A percentile compares a stretch with the other conserved stretches of the same genome.
phyloP scores from a whole-genome alignment of 2,113 vertebrate genomes.

The Pelecanoides urinatrix region DNA sequence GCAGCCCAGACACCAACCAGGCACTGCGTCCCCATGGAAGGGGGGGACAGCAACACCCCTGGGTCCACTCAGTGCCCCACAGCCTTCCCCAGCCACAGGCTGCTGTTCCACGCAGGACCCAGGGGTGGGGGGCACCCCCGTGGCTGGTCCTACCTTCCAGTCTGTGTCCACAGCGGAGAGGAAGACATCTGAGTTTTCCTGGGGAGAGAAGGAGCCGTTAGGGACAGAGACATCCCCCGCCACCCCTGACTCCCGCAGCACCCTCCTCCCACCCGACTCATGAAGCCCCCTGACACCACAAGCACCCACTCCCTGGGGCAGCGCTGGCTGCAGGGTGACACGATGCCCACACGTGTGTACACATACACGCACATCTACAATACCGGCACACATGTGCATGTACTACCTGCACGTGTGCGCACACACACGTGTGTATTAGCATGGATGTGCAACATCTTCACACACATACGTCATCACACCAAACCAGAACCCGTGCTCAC shows the following conservation, averaged over 20 bases:
- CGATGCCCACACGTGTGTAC: rapidly evolving
- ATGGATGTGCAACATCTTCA: background rate
- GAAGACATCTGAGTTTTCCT: constrained; percentile 91
- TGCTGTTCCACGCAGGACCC: background rate
- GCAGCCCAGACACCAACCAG: background rate
- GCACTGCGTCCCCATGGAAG: background rate
- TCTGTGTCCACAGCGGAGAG: constrained; percentile 79
- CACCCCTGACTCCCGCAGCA: rapidly evolving
- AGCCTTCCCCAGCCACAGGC: background rate
- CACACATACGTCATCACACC: background rate
- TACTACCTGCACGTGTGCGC: background rate
- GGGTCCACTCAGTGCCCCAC: rapidly evolving
- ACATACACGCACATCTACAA: too few relatives aligned
- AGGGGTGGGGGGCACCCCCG: background rate
- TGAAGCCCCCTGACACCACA: background rate
- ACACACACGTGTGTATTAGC: too few relatives aligned
- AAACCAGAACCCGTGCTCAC: background rate
- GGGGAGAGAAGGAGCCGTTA: background rate
- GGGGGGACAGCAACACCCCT: background rate
- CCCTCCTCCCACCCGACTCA: background rate
- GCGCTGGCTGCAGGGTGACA: background rate
- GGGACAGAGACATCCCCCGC: background rate
- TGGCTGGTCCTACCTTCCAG: constrained; percentile 87
- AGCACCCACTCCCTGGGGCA: rapidly evolving
- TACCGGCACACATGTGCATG: rapidly evolving